A percentile compares a stretch with the other conserved stretches of the same genome.
phyloP scores from a whole-genome alignment of 35 echinoderm and acorn worm species.

The Diadema setosum region DNA sequence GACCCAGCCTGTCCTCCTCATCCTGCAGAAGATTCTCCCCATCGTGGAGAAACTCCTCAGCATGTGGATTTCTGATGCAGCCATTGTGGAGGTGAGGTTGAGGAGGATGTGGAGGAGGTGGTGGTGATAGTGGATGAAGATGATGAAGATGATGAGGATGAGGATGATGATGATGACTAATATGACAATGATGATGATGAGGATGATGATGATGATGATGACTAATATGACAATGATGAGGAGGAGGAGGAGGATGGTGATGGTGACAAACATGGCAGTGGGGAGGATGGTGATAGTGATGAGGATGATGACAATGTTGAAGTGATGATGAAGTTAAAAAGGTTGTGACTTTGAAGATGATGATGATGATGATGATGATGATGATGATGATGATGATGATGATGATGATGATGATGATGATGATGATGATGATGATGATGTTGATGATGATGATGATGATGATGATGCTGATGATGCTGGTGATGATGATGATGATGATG shows the following conservation, averaged over 20 bases:
- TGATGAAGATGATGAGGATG: neutral
- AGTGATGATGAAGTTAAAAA: neutral
- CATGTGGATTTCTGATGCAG: slow-evolving; percentile 81
- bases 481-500: neutral
- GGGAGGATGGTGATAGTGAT: neutral
- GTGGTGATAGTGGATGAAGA: neutral
- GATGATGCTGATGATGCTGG: neutral
- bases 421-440: neutral
- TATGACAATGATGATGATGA: neutral
- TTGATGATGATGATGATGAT: neutral
- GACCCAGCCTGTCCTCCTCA: slow-evolving; percentile 85
- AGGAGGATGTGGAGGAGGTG: neutral
- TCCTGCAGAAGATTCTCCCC: slow-evolving; percentile 78
- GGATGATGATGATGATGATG: neutral
- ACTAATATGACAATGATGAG: neutral
- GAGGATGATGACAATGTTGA: neutral
- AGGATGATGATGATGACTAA: no score
- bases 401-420: neutral
- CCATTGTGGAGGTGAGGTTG: slow-evolving; percentile 69
- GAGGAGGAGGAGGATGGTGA: neutral
- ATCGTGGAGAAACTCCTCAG: slow-evolving; percentile 81
- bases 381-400: neutral
- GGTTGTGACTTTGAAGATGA: neutral
- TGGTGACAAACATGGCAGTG: neutral
- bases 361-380: neutral